Conservation (phyloP, 2,113 vertebrate genomes). For the Python bivittatus region DNA sequence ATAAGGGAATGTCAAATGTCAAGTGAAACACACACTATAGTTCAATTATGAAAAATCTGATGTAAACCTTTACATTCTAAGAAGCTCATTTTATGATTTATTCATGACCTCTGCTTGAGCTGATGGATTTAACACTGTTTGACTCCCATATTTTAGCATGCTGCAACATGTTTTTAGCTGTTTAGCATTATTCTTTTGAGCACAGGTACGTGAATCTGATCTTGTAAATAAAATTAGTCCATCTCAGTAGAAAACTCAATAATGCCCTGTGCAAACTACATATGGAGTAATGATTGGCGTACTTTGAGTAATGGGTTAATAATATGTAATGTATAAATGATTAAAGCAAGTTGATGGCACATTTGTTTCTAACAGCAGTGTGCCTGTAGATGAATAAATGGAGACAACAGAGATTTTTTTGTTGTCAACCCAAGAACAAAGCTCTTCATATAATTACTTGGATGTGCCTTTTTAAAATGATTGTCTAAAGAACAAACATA, state of each 20-base stretch:
- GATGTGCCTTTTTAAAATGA: neutral
- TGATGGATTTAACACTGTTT: neutral
- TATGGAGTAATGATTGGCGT: neutral
- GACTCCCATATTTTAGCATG: constrained; percentile 26
- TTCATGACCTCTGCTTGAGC: neutral
- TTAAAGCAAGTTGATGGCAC: neutral
- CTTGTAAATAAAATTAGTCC: constrained; percentile 46
- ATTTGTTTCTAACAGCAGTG: neutral
- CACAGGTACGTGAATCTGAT: constrained; percentile 2
- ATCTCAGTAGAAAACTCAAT: constrained; percentile 52
- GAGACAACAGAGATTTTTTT: neutral
- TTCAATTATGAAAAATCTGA: neutral
- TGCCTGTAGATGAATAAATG: neutral
- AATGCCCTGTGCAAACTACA: constrained; percentile 38
- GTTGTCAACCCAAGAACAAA: neutral
- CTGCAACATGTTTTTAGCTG: neutral
- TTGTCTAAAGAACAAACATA: neutral
- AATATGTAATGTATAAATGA: neutral
- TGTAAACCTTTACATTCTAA: neutral
- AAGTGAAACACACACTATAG: neutral
- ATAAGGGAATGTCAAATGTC: neutral
- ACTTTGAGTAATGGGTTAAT: neutral
- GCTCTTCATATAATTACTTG: neutral
- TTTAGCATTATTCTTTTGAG: constrained; percentile 12
- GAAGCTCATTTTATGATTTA: constrained; percentile 19